Evolutionary conservation across 2,797 vertebrate species (phyloP).

Genomic region (Typhlichthys eigenmanni): DNA sequence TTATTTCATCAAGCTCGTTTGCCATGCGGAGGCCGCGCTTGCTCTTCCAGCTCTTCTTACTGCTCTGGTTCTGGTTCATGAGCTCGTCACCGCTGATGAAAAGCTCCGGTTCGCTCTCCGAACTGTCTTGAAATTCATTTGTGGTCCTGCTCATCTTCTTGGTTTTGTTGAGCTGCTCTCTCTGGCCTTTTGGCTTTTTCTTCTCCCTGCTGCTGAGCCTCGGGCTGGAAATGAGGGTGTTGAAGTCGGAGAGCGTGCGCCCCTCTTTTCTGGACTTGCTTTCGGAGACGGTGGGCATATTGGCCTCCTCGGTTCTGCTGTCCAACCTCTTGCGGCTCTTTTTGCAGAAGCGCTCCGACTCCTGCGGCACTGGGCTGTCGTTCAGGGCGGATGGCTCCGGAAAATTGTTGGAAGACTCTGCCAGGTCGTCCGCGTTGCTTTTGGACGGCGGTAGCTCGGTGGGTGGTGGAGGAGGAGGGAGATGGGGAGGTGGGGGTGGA

Average conservation of each 20-base stretch:
- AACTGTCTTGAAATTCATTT: constrained; percentile 97
- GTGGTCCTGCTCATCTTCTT: constrained; percentile 93
- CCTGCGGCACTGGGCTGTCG: constrained; percentile 90
- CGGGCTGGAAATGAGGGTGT: constrained; percentile 94
- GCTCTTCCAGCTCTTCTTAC: constrained; percentile 98
- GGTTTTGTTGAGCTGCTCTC: constrained; percentile 89
- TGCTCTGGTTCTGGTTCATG: constrained; percentile 97
- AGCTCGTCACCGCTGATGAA: constrained; percentile 97
- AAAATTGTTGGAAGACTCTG: constrained; percentile 89
- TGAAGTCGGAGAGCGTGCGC: constrained; percentile 90
- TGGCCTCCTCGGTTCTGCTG: constrained; percentile 90
- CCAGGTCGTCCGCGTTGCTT: constrained; percentile 85
- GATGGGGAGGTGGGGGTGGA: constrained; percentile 79
- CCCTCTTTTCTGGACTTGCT: constrained; percentile 92
- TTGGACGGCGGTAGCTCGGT: constrained; percentile 82
- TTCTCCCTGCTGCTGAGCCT: constrained; percentile 91
- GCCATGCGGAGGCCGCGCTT: constrained; percentile 90
- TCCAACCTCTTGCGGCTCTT: constrained; percentile 92
- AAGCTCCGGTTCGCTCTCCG: constrained; percentile 96
- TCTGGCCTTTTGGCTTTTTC: constrained; percentile 94
- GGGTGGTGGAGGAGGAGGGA: constrained; percentile 75
- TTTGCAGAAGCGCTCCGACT: constrained; percentile 91
- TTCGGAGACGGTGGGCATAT: constrained; percentile 87
- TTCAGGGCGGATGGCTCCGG: constrained; percentile 92
- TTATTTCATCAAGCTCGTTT: constrained; percentile 92